Conservation (phyloP, 2,888 invertebrate species). For the Branchinecta sandiegonensis region DNA sequence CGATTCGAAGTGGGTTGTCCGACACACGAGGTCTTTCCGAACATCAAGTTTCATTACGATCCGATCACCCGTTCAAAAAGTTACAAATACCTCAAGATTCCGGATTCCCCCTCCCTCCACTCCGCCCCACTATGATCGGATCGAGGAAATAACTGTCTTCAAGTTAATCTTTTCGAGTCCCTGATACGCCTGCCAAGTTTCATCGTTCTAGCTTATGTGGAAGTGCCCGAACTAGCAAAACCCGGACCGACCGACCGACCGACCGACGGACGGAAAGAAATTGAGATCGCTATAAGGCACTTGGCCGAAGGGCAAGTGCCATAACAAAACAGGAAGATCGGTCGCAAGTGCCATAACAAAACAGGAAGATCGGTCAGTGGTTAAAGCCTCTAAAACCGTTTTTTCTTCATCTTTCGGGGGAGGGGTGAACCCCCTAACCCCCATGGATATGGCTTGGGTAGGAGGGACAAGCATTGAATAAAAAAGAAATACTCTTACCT, state of each 20-base stretch:
- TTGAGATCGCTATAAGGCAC: not conserved
- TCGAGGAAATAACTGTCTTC: not conserved
- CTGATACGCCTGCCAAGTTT: not conserved
- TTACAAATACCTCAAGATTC: not conserved
- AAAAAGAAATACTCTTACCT: conserved; percentile 17
- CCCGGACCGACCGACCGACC: not conserved
- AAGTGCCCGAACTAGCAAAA: conserved; percentile 11
- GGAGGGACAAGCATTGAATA: not conserved
- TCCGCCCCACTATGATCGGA: not conserved
- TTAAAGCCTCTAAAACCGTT: too few relatives aligned
- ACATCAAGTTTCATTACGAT: too few relatives aligned
- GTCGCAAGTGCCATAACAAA: not conserved
- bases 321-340: not conserved
- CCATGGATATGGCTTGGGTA: too few relatives aligned
- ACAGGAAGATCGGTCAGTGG: not conserved
- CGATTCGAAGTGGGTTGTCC: not conserved
- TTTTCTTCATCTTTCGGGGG: too few relatives aligned
- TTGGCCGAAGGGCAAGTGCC: not conserved
- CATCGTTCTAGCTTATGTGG: conserved; percentile 4
- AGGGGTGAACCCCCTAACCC: too few relatives aligned
- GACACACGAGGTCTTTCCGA: too few relatives aligned
- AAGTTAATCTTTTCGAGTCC: not conserved
- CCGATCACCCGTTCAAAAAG: too few relatives aligned
- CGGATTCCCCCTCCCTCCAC: not conserved
- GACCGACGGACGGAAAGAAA: not conserved